Evolutionary conservation across 2,797 vertebrate genomes (phyloP), one percentile per base, ranked within the genome.

Genomic region (Coregonus sp.): DNA sequence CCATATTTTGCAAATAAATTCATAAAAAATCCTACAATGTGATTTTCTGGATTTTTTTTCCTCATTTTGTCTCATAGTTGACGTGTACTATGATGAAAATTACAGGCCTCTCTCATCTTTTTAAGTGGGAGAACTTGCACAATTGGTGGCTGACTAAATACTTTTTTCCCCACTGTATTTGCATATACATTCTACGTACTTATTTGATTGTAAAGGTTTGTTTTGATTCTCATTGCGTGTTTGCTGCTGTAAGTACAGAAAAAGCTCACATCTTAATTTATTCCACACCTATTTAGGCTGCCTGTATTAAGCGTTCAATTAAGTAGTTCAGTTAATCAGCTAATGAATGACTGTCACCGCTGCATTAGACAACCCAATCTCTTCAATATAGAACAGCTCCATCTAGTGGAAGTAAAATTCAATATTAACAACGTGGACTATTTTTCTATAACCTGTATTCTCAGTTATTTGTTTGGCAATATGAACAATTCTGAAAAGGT

Each of bases 391-490:
- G 76, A 83, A 84, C 79, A 83, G 86, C 83, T 67, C 84, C 85
- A 89, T 89, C 88, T 91, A 79, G 84, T 89, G 85, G 86, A 83
- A 78, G n/a, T 74, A 66, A 75, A 70, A 15, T 6, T 74, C 33
- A 18, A 40, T 74, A 63, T 52, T 25, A 56, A 9, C 16, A 56
- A 68, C 37, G 29, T 18, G 4, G 56, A 5, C 31, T 7, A 33
- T 33, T 68, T 67, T 31, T 68, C 9, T 16, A 2, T 6, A 68
- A 16, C 16, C 66, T 68, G 25, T 5, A 33, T 18, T 68, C 33
- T 68, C 15, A 67, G 33, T 18, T 33, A 37, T 16, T 18, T 15
- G 15, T 12, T 35, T 15, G 66, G 12, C 66, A 15, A 68, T 59
- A 59, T 18, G 18, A 59, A 59, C 0, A 1, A 59, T 20, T 12